Conservation (phyloP, 2,113 vertebrate species). For the Sander lucioperca region DNA sequence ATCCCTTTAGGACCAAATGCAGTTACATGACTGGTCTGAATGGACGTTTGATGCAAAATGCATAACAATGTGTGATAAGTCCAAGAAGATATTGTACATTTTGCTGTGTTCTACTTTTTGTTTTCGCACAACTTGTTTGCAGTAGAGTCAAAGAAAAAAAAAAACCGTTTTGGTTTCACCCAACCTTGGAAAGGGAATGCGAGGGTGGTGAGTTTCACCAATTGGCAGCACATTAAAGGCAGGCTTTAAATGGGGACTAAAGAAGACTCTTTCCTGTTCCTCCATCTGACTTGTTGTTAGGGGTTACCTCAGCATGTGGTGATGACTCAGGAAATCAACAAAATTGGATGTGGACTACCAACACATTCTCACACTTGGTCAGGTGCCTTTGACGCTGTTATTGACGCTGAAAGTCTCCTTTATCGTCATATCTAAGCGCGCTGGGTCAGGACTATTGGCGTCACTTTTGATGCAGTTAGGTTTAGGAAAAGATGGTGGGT, state of each 20-base stretch:
- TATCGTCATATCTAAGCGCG: no score
- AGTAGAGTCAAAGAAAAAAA: background rate
- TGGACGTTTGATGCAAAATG: background rate
- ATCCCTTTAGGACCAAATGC: background rate
- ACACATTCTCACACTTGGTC: no score
- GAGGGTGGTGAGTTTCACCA: background rate
- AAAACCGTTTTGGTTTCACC: background rate
- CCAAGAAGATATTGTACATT: background rate
- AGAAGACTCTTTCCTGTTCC: background rate
- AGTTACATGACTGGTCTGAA: background rate
- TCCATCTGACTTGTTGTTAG: background rate
- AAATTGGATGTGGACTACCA: no score
- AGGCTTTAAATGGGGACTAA: background rate
- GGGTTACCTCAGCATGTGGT: background rate
- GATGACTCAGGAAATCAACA: background rate
- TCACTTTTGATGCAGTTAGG: no score
- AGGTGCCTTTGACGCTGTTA: no score
- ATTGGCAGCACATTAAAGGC: background rate
- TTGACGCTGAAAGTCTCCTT: no score
- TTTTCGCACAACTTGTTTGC: background rate
- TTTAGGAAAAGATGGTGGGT: no score
- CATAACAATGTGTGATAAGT: background rate
- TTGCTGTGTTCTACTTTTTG: no score
- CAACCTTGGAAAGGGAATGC: background rate
- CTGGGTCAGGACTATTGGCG: no score